phyloP scores from a whole-genome alignment of 2,888 invertebrate species.

The Hemaris fuciformis region DNA sequence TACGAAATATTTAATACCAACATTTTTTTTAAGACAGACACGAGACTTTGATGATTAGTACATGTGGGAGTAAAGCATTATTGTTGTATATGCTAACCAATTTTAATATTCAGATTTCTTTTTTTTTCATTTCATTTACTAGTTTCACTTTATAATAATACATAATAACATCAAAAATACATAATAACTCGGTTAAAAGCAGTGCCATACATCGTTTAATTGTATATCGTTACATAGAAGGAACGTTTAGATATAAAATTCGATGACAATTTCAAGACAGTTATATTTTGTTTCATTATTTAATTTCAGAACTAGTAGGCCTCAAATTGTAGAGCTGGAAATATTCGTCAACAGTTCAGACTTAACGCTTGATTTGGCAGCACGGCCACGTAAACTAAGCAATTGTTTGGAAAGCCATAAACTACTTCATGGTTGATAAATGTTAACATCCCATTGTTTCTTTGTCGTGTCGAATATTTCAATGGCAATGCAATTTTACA shows the following conservation, averaged over 20 bases:
- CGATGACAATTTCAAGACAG: background rate
- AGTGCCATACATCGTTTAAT: too few relatives aligned
- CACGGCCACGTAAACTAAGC: constrained; percentile 21
- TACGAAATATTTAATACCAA: background rate
- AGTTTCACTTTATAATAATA: too few relatives aligned
- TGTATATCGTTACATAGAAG: too few relatives aligned
- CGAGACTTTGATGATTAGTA: background rate
- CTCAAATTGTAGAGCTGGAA: background rate
- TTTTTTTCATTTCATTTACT: too few relatives aligned
- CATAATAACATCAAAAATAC: too few relatives aligned
- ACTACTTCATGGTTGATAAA: constrained; percentile 50
- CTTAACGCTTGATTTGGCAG: constrained; percentile 29
- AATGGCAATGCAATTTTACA: constrained; percentile 41
- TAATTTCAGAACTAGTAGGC: background rate
- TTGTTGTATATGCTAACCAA: background rate
- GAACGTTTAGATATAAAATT: background rate
- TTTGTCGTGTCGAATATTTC: constrained; percentile 45
- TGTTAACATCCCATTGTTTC: constrained; percentile 59
- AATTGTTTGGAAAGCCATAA: constrained; percentile 50
- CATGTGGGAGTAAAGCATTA: background rate
- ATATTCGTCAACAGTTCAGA: constrained; percentile 20
- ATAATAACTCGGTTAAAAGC: too few relatives aligned
- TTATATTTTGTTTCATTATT: background rate
- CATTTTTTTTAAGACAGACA: background rate
- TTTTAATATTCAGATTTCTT: background rate